Base-by-base conservation (phyloP, 2,888 invertebrate genomes). In the Troides aeacus region DNA sequence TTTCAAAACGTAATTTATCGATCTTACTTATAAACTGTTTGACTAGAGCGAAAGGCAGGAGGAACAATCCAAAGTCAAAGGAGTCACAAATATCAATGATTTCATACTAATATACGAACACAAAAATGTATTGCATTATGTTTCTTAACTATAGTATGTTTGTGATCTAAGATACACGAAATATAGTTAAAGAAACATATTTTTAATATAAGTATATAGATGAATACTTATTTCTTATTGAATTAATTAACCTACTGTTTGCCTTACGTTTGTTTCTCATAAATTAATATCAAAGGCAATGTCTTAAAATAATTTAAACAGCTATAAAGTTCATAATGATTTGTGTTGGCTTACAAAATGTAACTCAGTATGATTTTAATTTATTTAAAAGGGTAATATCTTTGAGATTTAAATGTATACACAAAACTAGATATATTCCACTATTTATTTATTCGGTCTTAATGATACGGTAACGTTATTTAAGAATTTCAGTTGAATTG, bases 1-100 rank as follows among this genome's bases (percentile, higher is more conserved):
- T 64, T 67, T 30, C 8, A 0, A 36, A 36, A 39, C 17, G 24
- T n/a, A 57, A 46, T 53, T 62, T 62, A 62, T 65, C 7, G 46
- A 57, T 61, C 60, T 67, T 42, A 57, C 21, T 12, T 60, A 58
- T 23, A 18, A 53, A 53, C n/a, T 7, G 6, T 53, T n/a, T n/a
- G n/a, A 53, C 15, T 15, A 50, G 17, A 50, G 18, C 18, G n/a
- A 53, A 7, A 7, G 53, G 8, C 8, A 53, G n/a, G 4, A 53
- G n/a, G 5, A 53, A 8, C n/a, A n/a, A 53, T n/a, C 53, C 4
- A 1, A n/a, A 53, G 53, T 1, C 18, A 50, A 6, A 3, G n/a
- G n/a, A 12, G 15, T 10, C 39, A 39, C 39, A 8, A 46, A 46
- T 46, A 0, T 17, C 15, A 17, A 2, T 15, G 12, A 46, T 46